phyloP scores from a whole-genome alignment of 2,797 vertebrate species.

The Halcyon badia region DNA sequence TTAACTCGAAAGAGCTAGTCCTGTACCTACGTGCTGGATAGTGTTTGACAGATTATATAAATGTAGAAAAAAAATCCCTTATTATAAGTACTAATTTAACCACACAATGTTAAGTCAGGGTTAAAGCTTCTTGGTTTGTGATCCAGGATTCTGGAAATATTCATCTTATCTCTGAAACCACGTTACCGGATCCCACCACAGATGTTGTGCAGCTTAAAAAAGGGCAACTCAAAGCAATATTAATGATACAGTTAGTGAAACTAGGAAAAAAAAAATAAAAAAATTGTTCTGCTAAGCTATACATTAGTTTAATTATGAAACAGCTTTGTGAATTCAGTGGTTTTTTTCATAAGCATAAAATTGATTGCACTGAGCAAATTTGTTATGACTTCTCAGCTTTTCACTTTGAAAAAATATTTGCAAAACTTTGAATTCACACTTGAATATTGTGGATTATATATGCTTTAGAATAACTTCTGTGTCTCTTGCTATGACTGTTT shows the following conservation, averaged over 20 bases:
- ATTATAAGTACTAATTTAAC: not conserved
- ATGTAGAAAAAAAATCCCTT: not conserved
- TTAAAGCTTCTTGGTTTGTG: not conserved
- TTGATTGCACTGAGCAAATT: not conserved
- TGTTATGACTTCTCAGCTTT: not conserved
- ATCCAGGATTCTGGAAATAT: not conserved
- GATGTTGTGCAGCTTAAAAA: not conserved
- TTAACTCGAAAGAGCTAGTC: not conserved
- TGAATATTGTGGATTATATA: not conserved
- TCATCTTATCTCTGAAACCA: not conserved
- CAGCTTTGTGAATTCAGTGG: not conserved
- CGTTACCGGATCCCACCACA: not conserved
- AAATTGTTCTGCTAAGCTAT: not conserved
- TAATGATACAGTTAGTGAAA: not conserved
- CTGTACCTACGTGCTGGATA: not conserved
- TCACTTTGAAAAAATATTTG: not conserved
- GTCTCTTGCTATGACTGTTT: not conserved
- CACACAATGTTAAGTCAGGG: not conserved
- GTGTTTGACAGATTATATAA: not conserved
- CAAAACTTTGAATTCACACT: not conserved
- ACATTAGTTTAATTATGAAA: not conserved
- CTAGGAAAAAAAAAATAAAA: not conserved
- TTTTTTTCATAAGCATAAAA: not conserved
- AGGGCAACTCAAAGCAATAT: accelerated
- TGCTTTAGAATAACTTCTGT: not conserved